phyloP scores from a whole-genome alignment of 2,797 vertebrate species.

The Eremophila alpestris region DNA sequence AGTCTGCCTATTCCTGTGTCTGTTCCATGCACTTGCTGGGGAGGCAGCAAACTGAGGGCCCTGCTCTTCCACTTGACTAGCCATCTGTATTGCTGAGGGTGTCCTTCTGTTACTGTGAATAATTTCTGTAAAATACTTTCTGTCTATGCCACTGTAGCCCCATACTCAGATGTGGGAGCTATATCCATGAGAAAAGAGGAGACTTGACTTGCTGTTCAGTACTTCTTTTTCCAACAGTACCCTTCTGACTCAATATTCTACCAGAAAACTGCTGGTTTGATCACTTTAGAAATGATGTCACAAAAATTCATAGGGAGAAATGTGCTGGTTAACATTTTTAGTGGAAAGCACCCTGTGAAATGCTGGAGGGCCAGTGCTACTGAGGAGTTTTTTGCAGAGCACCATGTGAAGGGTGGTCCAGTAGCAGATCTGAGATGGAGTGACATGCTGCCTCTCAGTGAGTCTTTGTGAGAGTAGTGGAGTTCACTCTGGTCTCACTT shows the following conservation, averaged over 20 bases:
- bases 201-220: neutral
- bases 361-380: neutral
- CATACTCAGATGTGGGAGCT: neutral
- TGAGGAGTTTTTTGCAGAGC: neutral
- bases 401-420: neutral
- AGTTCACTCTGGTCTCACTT: neutral
- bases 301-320: neutral
- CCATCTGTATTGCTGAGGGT: neutral
- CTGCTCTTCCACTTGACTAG: neutral
- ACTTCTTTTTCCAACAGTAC: neutral
- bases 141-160: neutral
- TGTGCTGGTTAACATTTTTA: neutral
- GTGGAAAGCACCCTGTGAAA: neutral
- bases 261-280: neutral
- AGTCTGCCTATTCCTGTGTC: neutral
- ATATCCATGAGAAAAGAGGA: neutral
- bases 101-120: neutral
- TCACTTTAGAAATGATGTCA: neutral
- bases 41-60: neutral
- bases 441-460: neutral
- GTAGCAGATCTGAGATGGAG: neutral
- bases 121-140: neutral
- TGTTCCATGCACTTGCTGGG: neutral
- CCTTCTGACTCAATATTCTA: neutral
- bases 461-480: neutral